Evolutionary conservation across 2,113 vertebrate species (phyloP).

Genomic region (Paratilapia polleni): DNA sequence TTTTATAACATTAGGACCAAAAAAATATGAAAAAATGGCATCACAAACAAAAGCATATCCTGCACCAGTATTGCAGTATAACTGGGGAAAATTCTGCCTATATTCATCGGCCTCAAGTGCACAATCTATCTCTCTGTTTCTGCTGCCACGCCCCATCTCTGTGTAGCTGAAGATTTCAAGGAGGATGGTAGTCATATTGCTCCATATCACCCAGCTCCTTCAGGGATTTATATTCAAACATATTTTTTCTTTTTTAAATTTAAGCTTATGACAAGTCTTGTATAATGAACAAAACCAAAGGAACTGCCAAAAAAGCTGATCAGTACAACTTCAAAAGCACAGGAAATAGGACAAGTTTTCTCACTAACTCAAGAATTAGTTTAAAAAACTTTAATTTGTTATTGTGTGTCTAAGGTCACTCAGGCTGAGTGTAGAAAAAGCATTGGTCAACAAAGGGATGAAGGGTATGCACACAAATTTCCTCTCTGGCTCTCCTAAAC

Average conservation of each 20-base stretch:
- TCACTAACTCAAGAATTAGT: not conserved
- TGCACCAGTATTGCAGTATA: not conserved
- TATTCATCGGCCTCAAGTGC: not conserved
- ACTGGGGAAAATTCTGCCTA: not conserved
- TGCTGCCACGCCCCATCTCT: not conserved
- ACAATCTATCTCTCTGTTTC: not conserved
- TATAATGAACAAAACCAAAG: not conserved
- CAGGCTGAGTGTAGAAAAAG: conserved; percentile 24
- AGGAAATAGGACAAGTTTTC: not conserved
- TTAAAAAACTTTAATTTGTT: conserved; percentile 25
- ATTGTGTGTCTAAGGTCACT: conserved; percentile 23
- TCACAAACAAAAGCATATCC: not conserved
- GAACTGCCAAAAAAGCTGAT: conserved; percentile 3
- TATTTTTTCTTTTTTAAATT: not conserved
- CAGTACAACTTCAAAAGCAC: not conserved
- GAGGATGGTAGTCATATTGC: not conserved
- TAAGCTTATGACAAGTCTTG: not conserved
- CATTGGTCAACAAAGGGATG: conserved; percentile 41
- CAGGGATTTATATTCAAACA: not conserved
- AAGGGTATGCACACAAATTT: conserved; percentile 4
- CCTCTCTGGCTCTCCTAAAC: conserved; percentile 1
- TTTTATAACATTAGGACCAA: not conserved
- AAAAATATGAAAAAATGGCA: not conserved
- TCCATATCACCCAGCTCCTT: not conserved
- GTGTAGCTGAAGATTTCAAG: not conserved